A percentile compares a stretch with the other conserved stretches of the same genome.
Evolutionary conservation across 2,888 invertebrate genomes (phyloP).

Genomic region (Acanthoscelides obtectus): DNA sequence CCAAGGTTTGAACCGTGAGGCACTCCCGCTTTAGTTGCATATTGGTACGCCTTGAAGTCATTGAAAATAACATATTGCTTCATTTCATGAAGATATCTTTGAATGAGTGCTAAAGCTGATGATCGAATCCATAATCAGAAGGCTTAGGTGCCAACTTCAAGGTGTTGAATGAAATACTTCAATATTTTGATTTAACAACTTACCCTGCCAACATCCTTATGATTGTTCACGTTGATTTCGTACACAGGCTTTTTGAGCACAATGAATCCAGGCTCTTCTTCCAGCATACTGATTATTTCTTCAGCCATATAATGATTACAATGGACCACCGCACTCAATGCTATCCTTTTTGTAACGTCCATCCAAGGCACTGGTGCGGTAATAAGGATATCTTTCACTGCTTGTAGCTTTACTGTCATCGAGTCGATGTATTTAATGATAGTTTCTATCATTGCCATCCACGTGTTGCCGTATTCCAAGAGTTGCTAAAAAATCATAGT

Average conservation of each 20-base stretch:
- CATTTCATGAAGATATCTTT: too few species aligned
- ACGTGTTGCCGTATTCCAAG: conserved; percentile 31
- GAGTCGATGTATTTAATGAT: conserved; percentile 33
- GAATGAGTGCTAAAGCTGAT: too few species aligned
- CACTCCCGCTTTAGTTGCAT: too few species aligned
- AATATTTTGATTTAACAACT: conserved; percentile 7
- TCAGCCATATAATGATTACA: conserved; percentile 39
- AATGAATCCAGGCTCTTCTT: conserved; percentile 44
- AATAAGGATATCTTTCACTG: conserved; percentile 30
- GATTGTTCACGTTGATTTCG: conserved; percentile 34
- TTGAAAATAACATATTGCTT: too few species aligned
- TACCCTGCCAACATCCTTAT: conserved; percentile 35
- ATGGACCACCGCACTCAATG: conserved; percentile 25
- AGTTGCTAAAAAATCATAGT: conserved; percentile 25
- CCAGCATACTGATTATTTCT: conserved; percentile 41
- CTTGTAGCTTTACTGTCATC: conserved; percentile 29
- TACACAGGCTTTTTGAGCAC: conserved; percentile 49
- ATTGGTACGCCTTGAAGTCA: too few species aligned
- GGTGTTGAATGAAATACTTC: background rate
- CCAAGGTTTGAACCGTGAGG: too few species aligned
- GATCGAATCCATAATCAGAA: too few species aligned
- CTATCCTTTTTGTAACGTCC: conserved; percentile 31
- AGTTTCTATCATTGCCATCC: conserved; percentile 29
- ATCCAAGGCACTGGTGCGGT: conserved; percentile 37
- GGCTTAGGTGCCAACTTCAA: too few species aligned